Evolutionary conservation across 2,797 vertebrate species (phyloP), one percentile per base, ranked within the genome.

Genomic region (Spea hammondii): DNA sequence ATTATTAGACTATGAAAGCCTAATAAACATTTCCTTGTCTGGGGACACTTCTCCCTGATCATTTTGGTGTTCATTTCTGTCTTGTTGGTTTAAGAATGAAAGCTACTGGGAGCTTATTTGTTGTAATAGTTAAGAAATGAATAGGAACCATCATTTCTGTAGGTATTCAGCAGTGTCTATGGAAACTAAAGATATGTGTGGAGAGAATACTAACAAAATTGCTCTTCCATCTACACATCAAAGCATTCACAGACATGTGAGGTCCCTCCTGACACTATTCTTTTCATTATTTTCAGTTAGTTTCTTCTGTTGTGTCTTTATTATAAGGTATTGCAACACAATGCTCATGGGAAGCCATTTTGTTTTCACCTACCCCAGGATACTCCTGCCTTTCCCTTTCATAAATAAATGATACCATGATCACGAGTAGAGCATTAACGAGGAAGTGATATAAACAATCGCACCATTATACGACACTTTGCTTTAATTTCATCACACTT

Each of bases 71-170:
- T 74, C 46, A 50, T 47, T 45, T 74, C 5, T 54, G 49, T 72
- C n/a, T 51, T 79, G 53, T 44, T 55, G 46, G 53, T 48, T 0
- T 10, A 4, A 4, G n/a, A 68, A 11, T 57, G 78, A 74, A 68
- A 60, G 67, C n/a, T 60, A 50, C 53, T 74, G 71, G 48, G 12
- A 71, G 65, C 72, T 9, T 32, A 64, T 79, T 79, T 70, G 72
- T 65, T 74, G 46, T 70, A 70, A 45, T 51, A 48, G 65, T 47
- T 62, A 65, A 68, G 59, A 10, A n/a, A 64, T 50, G 70, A 75
- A 74, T 74, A 74, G 44, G n/a, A 60, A 44, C 47, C 32, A 46
- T 45, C 45, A 72, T 78, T 77, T 74, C 60, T 78, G 10, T n/a
- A 6, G 54, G 44, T 66, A 67, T 53, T 78, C 54, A 7, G 48